These are phyloP conservation scores for Trissoscelio sp. DNA, from an alignment of 2,888 invertebrate species.

Conservation along the genomic window DNA sequence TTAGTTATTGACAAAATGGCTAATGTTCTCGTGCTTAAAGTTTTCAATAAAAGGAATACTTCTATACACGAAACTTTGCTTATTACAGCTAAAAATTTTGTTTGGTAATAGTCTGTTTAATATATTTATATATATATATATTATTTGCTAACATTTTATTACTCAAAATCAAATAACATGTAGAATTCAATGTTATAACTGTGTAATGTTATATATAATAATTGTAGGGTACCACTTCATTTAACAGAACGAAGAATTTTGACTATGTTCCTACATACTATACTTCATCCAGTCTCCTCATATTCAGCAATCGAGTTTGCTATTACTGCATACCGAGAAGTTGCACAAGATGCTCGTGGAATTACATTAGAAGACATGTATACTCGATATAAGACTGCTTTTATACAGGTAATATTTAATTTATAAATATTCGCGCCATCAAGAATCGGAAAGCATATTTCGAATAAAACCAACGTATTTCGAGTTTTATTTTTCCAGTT, in stretches of 20 bases:
- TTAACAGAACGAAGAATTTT: constrained; percentile 83
- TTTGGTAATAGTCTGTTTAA: constrained; percentile 74
- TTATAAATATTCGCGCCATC: too few species aligned
- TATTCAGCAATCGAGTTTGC: constrained; percentile 85
- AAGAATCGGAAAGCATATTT: too few species aligned
- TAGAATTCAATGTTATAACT: too few species aligned
- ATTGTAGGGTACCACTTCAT: constrained; percentile 75
- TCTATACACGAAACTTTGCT: constrained; percentile 85
- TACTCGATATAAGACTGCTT: constrained; percentile 86
- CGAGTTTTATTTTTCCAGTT: too few species aligned
- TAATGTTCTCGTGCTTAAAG: too few species aligned
- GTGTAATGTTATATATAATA: too few species aligned
- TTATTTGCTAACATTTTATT: background rate
- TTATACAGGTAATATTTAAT: constrained; percentile 80
- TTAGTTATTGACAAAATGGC: too few species aligned
- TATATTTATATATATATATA: background rate
- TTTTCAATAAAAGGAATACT: too few species aligned
- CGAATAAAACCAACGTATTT: too few species aligned
- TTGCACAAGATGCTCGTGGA: constrained; percentile 85
- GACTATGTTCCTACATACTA: constrained; percentile 86
- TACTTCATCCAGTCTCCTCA: constrained; percentile 85
- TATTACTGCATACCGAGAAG: constrained; percentile 85
- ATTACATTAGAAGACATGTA: constrained; percentile 86
- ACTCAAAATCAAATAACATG: too few species aligned
- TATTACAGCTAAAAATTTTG: constrained; percentile 85